Base-by-base conservation (phyloP, 2,113 vertebrate genomes). In the Microcebus tavaratra region DNA sequence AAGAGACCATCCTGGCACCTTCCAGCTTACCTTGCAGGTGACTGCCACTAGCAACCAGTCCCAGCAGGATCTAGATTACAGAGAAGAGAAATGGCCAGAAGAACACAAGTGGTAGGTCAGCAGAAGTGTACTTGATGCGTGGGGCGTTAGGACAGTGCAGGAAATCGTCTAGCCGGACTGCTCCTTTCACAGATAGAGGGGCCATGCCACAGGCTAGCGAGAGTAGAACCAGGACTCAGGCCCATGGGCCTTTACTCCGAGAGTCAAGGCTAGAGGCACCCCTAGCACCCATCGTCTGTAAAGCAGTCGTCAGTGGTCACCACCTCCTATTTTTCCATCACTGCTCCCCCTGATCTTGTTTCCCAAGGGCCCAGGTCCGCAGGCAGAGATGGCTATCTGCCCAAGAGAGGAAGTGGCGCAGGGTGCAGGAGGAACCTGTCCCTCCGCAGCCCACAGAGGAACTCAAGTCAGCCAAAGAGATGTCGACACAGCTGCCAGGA, bases 321-420 rank as follows among this genome's bases (percentile, higher is more conserved):
- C 15, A 36, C 72, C 25, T 21, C n/a, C 42, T 53, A 5, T 17
- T 11, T 50, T 42, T 14, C 59, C 23, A 29, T n/a, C 21, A 68
- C 29, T 31, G 8, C 39, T 18, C 15, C 15, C 10, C 2, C 8
- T 4, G 0, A 3, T 31, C 3, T 34, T 29, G 0, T 57, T 42
- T 68, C 83, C 59, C 45, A 84, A 79, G 17, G 55, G 18, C 67
- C 68, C 57, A 9, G 17, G 27, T 75, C 87, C 80, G 34, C 68
- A 61, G 89, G 42, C 55, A 79, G 73, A 88, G 81, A 5, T 34
- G 57, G 57, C 53, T 27, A 14, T 78, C 59, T 7, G 21, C 70
- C 23, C 42, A 21, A 21, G 48, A 78, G 59, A 57, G 21, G 84
- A n/a, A 63, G 36, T 31, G 36, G 10, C 8, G 8, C 36, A 25